Base-by-base conservation (phyloP, 2,797 vertebrate genomes). In the Trematomus bernacchii region DNA sequence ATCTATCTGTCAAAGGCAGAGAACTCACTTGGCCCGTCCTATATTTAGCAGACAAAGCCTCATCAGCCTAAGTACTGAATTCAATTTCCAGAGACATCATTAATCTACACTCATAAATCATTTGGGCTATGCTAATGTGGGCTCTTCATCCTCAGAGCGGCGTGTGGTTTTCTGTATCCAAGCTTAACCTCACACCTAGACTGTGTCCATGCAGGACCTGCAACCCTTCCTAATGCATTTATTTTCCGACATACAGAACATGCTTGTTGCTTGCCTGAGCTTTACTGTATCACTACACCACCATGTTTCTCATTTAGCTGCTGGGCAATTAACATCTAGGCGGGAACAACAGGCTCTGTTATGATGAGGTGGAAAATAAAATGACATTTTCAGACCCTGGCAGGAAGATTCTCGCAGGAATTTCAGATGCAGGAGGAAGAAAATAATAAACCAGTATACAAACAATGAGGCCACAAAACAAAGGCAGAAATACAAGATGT, bases 41-140 rank as follows among this genome's bases (percentile, higher is more conserved):
- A 91, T 90, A 90, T 92, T 92, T 92, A 92, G 90, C 73, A 86
- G 85, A 89, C 89, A 91, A 90, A 90, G 86, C 87, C 89, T 92
- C 90, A 90, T 93, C 91, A 92, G 85, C 82, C 89, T 85, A 73
- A 93, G 91, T 87, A 92, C 80, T 78, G 79, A 90, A 91, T 92
- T 91, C 82, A 88, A 89, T 91, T 90, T 88, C 75, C 76, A 64
- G 85, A 55, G 81, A 80, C 84, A 73, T 83, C 88, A 88, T 91
- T 92, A 93, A 91, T 92, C 90, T 87, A 80, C 73, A 57, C 71
- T 88, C 87, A 86, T 91, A 74, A 89, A 91, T 91, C 79, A 90
- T 91, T 83, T 77, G 80, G 62, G 70, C 73, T 44, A 50, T 44
- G 62, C 65, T 81, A 84, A 87, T 82, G 85, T 71, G 1, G 76